phyloP scores from a whole-genome alignment of 2,888 invertebrate genomes.

The Synanthedon andrenaeformis region DNA sequence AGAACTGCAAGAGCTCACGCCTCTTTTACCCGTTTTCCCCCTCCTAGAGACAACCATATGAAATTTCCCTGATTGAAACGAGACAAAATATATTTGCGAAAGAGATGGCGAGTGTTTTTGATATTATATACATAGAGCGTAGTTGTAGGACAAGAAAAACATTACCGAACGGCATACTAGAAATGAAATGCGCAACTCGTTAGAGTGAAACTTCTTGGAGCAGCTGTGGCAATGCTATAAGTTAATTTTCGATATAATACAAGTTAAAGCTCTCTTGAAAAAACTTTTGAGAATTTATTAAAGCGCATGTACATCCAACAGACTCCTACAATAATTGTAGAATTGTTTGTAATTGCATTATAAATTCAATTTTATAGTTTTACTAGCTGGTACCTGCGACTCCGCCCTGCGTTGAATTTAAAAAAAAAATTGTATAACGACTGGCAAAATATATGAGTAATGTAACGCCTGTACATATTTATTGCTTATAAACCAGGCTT shows the following conservation, averaged over 20 bases:
- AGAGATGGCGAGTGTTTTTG: slow-evolving; percentile 5
- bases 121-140: slow-evolving; percentile 6
- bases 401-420: no score
- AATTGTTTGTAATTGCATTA: no score
- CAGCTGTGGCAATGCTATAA: slow-evolving; percentile 27
- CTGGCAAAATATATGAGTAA: no score
- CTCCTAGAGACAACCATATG: background rate
- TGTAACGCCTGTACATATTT: no score
- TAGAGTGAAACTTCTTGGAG: slow-evolving; percentile 25
- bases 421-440: no score
- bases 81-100: slow-evolving; percentile 8
- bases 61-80: slow-evolving; percentile 1
- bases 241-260: slow-evolving; percentile 31
- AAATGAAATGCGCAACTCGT: slow-evolving; percentile 29
- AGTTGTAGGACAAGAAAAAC: slow-evolving; percentile 16
- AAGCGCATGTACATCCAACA: no score
- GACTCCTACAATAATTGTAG: no score
- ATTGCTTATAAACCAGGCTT: no score
- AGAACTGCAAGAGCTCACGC: background rate
- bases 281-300: background rate
- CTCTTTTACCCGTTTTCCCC: background rate
- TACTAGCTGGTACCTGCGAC: no score
- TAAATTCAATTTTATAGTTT: no score
- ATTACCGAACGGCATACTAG: slow-evolving; percentile 7
- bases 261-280: slow-evolving; percentile 23